These are phyloP conservation scores for Arothron firmamentum DNA, from an alignment of 2,113 vertebrate species.

Conservation along the genomic window DNA sequence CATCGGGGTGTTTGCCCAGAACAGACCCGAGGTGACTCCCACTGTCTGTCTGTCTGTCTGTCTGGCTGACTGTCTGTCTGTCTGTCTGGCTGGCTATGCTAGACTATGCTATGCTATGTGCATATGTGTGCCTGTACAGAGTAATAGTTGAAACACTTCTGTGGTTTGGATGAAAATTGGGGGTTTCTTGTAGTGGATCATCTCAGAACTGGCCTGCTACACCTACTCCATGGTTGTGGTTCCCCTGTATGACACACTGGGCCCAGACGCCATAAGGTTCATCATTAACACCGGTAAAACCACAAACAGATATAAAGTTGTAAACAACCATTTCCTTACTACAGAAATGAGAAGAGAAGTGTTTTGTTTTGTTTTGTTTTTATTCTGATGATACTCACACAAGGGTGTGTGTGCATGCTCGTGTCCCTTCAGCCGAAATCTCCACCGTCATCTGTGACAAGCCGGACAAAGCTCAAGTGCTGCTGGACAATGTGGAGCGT, in stretches of 20 bases:
- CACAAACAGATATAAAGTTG: background rate
- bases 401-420: constrained; percentile 35
- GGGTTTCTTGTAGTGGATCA: constrained; percentile 84
- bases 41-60: background rate
- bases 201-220: constrained; percentile 95
- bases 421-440: constrained; percentile 83
- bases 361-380: constrained; percentile 20
- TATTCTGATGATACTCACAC: constrained; percentile 36
- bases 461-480: constrained; percentile 83
- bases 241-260: constrained; percentile 93
- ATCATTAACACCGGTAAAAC: constrained; percentile 92
- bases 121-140: too few species aligned
- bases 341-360: background rate
- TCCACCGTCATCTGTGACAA: constrained; percentile 94
- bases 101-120: too few species aligned
- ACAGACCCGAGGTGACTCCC: constrained; percentile 89
- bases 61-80: background rate
- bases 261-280: constrained; percentile 89
- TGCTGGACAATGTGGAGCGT: constrained; percentile 87
- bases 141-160: too few species aligned
- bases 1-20: constrained; percentile 96
- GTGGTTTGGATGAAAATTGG: too few species aligned
- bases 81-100: background rate
- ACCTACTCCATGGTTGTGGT: constrained; percentile 98
- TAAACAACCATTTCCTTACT: background rate